Percentiles rank a stretch among this genome's conserved stretches.
Evolutionary conservation across 2,888 invertebrate genomes (phyloP).

Genomic region (Alcis repandata): DNA sequence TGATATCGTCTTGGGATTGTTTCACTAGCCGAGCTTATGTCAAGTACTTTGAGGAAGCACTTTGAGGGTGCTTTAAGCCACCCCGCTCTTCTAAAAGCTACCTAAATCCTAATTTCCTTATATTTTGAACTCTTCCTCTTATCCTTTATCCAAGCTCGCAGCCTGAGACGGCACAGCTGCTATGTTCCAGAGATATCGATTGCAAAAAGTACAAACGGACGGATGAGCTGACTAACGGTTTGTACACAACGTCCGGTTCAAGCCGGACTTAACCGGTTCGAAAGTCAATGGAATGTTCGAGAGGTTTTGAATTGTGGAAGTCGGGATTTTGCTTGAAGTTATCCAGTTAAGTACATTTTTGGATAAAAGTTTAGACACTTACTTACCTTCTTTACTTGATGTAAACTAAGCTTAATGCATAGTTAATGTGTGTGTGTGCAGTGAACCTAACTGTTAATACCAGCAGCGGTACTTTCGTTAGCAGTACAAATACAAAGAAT

Average conservation of each 20-base stretch:
- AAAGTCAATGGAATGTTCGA: constrained; percentile 6
- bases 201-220: constrained; percentile 75
- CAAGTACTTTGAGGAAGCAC: no score
- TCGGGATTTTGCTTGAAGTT: not conserved
- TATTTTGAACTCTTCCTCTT: not conserved
- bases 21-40: no score
- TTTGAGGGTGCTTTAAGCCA: no score
- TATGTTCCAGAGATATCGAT: constrained; percentile 79
- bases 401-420: no score
- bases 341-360: no score
- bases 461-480: not conserved
- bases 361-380: no score
- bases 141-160: constrained; percentile 8
- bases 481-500: not conserved
- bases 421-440: not conserved
- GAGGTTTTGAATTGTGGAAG: not conserved
- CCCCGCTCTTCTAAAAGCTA: no score
- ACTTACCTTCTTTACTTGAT: no score
- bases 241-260: constrained; percentile 57
- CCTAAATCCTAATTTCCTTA: not conserved
- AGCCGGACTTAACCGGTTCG: constrained; percentile 2
- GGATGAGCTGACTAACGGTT: constrained; percentile 62
- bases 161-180: constrained; percentile 71
- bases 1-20: no score
- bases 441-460: not conserved